Conservation (phyloP, 2,797 vertebrate species). For the Megalops cyprinoides region DNA sequence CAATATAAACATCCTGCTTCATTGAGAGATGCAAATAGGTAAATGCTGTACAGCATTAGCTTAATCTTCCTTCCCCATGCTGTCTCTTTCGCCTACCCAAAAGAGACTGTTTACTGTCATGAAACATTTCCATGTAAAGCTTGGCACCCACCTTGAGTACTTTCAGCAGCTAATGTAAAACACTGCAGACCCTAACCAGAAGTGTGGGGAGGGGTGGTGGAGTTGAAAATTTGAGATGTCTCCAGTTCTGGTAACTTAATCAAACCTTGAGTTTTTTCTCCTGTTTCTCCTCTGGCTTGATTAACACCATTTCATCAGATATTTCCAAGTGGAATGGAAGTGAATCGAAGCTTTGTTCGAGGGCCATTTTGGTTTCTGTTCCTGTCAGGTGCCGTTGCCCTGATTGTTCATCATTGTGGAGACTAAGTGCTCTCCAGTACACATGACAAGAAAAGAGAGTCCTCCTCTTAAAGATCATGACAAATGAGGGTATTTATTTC, state of each 20-base stretch:
- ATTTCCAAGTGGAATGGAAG: neutral
- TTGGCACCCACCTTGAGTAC: neutral
- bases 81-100: neutral
- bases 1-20: neutral
- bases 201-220: neutral
- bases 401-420: neutral
- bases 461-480: neutral
- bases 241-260: too few species aligned
- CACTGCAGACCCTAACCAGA: neutral
- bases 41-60: neutral
- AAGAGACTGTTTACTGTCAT: neutral
- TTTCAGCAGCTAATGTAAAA: constrained; percentile 4
- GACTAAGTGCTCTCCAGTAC: neutral
- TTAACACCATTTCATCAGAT: neutral
- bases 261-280: neutral
- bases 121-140: neutral
- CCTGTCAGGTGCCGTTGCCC: neutral
- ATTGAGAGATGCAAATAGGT: neutral
- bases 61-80: too few species aligned
- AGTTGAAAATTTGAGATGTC: too few species aligned
- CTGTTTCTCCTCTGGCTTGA: neutral
- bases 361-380: neutral
- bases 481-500: neutral
- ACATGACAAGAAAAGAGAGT: neutral
- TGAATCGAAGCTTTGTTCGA: neutral